Conservation (phyloP, 2,888 invertebrate genomes). For the Julus scanicus region DNA sequence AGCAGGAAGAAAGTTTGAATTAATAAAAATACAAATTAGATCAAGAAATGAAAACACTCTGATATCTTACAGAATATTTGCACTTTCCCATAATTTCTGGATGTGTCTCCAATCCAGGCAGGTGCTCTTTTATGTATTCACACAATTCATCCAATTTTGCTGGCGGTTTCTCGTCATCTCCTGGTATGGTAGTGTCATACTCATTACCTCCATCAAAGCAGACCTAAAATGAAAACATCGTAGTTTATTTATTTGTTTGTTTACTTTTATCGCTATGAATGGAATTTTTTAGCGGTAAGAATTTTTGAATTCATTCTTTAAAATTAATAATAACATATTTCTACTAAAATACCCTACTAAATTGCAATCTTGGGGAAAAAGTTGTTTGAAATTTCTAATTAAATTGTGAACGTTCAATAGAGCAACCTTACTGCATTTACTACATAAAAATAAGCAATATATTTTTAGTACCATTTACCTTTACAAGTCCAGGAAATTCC, state of each 20-base stretch:
- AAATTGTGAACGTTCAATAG: background rate
- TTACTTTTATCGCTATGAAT: background rate
- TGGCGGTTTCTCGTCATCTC: conserved; percentile 52
- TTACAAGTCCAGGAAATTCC: conserved; percentile 52
- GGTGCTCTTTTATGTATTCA: conserved; percentile 53
- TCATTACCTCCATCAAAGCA: conserved; percentile 45
- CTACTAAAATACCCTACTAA: too few species aligned
- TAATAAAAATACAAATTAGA: too few species aligned
- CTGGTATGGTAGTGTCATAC: conserved; percentile 35
- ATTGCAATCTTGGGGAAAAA: too few species aligned
- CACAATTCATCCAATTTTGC: background rate
- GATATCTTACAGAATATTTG: conserved; percentile 54
- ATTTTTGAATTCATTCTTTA: too few species aligned
- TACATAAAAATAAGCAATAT: background rate
- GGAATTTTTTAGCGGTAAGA: background rate
- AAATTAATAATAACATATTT: background rate
- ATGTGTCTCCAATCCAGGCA: conserved; percentile 47
- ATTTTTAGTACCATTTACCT: conserved; percentile 47
- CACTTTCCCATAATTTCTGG: conserved; percentile 47
- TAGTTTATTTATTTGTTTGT: background rate
- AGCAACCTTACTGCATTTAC: background rate
- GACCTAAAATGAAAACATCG: conserved; percentile 9
- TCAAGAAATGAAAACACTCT: background rate
- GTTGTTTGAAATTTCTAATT: background rate
- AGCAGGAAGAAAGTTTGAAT: too few species aligned